A percentile compares a stretch with the other conserved stretches of the same genome.
phyloP scores from a whole-genome alignment of 2,888 invertebrate species.

The Xylota segnis region DNA sequence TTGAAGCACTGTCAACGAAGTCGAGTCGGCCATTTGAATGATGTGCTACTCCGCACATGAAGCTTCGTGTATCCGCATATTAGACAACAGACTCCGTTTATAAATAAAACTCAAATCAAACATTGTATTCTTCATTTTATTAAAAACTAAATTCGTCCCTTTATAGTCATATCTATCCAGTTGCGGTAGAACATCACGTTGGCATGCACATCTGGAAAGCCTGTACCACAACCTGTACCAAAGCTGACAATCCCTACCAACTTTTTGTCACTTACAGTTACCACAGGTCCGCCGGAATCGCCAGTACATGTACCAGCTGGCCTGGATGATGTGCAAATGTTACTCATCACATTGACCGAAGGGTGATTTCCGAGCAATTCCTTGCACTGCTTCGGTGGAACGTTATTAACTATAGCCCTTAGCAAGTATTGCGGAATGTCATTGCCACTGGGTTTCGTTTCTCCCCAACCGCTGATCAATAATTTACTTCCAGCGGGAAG shows the following conservation, averaged over 20 bases:
- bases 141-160: slow-evolving; percentile 67
- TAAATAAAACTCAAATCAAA: too few relatives aligned
- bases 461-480: slow-evolving; percentile 88
- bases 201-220: slow-evolving; percentile 83
- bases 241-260: slow-evolving; percentile 83
- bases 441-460: slow-evolving; percentile 83
- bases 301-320: slow-evolving; percentile 85
- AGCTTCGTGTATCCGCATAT: too few relatives aligned
- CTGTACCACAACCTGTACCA: slow-evolving; percentile 82
- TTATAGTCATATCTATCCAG: slow-evolving; percentile 80
- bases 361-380: slow-evolving; percentile 84
- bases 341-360: slow-evolving; percentile 85
- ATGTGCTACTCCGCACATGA: too few relatives aligned
- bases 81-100: too few relatives aligned
- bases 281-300: slow-evolving; percentile 82
- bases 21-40: too few relatives aligned
- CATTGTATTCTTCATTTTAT: neutral
- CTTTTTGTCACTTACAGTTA: slow-evolving; percentile 78
- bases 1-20: too few relatives aligned
- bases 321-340: slow-evolving; percentile 86
- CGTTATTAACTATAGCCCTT: slow-evolving; percentile 85
- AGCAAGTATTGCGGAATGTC: slow-evolving; percentile 85
- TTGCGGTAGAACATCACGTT: slow-evolving; percentile 81
- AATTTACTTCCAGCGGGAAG: slow-evolving; percentile 84
- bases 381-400: slow-evolving; percentile 82